A percentile compares a stretch with the other conserved stretches of the same genome.
phyloP scores from a whole-genome alignment of 2,888 invertebrate species.

The Synanthedon andrenaeformis region DNA sequence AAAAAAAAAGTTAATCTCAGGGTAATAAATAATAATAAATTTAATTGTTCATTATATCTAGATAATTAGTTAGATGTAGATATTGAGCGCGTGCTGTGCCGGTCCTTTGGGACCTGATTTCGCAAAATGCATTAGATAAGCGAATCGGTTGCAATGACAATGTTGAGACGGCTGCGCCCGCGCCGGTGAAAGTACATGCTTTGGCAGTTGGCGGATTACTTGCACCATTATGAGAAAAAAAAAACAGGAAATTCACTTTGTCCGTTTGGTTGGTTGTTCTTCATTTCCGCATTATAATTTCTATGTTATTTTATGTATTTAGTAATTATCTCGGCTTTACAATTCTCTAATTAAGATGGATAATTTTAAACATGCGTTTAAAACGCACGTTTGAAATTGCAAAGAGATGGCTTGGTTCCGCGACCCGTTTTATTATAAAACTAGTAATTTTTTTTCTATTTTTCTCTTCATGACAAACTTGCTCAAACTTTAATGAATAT shows the following conservation, averaged over 20 bases:
- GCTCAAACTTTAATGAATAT: too few species aligned
- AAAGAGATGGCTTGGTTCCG: too few species aligned
- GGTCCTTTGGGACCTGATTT: conserved; percentile 36
- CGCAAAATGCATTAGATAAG: conserved; percentile 60
- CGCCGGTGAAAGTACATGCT: conserved; percentile 51
- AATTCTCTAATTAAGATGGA: too few species aligned
- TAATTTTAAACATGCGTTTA: too few species aligned
- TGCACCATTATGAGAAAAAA: conserved; percentile 19
- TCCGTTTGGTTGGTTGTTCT: neutral
- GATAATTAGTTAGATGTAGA: conserved; percentile 14
- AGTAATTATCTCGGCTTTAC: too few species aligned
- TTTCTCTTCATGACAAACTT: too few species aligned
- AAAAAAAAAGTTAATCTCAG: too few species aligned
- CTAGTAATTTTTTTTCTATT: too few species aligned
- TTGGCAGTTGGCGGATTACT: conserved; percentile 25
- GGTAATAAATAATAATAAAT: too few species aligned
- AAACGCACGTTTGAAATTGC: too few species aligned
- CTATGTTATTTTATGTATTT: neutral
- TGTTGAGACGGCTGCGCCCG: conserved; percentile 32
- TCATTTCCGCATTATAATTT: neutral
- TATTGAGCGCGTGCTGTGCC: conserved; percentile 30
- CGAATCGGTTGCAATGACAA: conserved; percentile 51
- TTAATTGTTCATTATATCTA: conserved; percentile 8
- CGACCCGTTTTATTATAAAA: too few species aligned
- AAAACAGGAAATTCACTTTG: conserved; percentile 1